A percentile compares a stretch with the other conserved stretches of the same genome.
Conservation (phyloP, 30 jellyfish, hydroid and myxozoan genomes). For the Aurelia aurita complex sp. Pacific region DNA sequence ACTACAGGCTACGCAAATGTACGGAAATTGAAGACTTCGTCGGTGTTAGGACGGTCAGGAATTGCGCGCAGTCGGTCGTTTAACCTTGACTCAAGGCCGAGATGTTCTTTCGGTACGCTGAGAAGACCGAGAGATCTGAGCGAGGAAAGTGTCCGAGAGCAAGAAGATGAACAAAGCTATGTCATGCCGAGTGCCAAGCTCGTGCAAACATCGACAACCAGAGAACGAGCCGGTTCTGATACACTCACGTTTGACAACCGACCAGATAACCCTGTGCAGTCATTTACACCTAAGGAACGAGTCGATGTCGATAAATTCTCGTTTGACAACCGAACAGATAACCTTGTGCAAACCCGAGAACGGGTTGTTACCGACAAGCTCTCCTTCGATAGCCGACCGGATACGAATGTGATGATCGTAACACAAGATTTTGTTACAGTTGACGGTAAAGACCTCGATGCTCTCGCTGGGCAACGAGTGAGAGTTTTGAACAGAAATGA, state of each 20-base stretch:
- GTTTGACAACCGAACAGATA: not conserved
- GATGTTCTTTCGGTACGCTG: slow-evolving; percentile 2
- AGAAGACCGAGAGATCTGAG: slow-evolving; percentile 41
- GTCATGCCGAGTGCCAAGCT: not conserved
- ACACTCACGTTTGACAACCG: not conserved
- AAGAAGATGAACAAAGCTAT: not conserved
- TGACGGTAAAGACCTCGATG: slow-evolving; percentile 54
- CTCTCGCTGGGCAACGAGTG: slow-evolving; percentile 58
- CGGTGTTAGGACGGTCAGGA: slow-evolving; percentile 16
- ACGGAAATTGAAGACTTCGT: slow-evolving; percentile 53
- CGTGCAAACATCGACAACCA: not conserved
- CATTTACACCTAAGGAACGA: not conserved
- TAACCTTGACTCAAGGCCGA: slow-evolving; percentile 37
- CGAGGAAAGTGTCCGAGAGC: slow-evolving; percentile 44
- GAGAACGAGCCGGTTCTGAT: not conserved
- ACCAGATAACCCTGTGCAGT: not conserved
- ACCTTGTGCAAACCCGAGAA: not conserved
- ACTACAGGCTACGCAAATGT: slow-evolving; percentile 72
- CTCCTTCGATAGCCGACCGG: not conserved
- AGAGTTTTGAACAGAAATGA: slow-evolving; percentile 50
- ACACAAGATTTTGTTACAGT: slow-evolving; percentile 23
- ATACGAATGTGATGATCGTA: slow-evolving; percentile 16
- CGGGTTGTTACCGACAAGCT: too few species aligned
- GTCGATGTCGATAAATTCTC: too few species aligned
- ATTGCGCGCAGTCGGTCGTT: slow-evolving; percentile 55